phyloP scores from a whole-genome alignment of 2,888 invertebrate genomes.

The Rhagophthalmus giganteus region DNA sequence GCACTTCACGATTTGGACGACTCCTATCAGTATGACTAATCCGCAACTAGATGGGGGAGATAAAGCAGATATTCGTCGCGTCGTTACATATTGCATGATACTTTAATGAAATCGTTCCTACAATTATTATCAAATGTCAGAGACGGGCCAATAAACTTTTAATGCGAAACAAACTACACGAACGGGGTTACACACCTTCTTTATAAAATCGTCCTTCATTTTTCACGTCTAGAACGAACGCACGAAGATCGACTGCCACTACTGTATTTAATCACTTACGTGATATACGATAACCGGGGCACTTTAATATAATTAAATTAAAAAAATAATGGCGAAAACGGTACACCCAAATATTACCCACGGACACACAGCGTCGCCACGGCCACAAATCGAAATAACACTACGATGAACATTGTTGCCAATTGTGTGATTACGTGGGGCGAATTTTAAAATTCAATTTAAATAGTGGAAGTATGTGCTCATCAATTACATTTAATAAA shows the following conservation, averaged over 20 bases:
- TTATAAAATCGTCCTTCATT: slow-evolving; percentile 4
- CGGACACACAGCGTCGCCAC: slow-evolving; percentile 1
- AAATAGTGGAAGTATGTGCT: too few relatives aligned
- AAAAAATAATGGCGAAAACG: slow-evolving; percentile 12
- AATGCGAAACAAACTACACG: slow-evolving; percentile 10
- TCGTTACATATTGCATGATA: slow-evolving; percentile 2
- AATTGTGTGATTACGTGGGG: neutral
- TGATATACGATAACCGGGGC: neutral
- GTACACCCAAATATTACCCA: slow-evolving; percentile 19
- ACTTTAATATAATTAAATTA: slow-evolving; percentile 12
- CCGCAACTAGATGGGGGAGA: neutral
- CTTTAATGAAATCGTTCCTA: neutral
- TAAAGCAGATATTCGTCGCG: slow-evolving; percentile 1
- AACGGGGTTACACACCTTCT: slow-evolving; percentile 18
- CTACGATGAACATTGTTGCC: neutral
- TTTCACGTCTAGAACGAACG: neutral
- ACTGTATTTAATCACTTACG: neutral
- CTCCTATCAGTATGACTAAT: slow-evolving; percentile 12
- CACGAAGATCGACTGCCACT: neutral
- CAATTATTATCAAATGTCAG: slow-evolving; percentile 11
- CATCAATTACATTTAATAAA: too few relatives aligned
- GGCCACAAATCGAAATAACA: neutral
- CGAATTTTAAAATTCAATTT: too few relatives aligned
- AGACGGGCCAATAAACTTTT: slow-evolving; percentile 26
- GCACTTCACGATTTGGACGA: neutral